These are phyloP conservation scores for Tamandua tetradactyla DNA, from an alignment of 2,797 vertebrate genomes.

Conservation along the genomic window DNA sequence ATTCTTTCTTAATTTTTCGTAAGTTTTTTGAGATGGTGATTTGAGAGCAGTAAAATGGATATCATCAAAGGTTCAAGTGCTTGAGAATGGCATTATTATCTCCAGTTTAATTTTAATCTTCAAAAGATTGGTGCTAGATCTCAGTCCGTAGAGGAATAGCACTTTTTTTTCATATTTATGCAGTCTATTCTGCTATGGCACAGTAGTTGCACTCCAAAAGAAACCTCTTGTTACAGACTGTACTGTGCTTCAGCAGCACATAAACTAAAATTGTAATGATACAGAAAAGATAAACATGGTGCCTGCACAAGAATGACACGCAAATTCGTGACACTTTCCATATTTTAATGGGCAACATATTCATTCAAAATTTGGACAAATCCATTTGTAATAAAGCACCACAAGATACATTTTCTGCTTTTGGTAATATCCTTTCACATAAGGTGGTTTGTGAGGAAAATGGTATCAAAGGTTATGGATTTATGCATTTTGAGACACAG, in stretches of 20 bases:
- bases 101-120: slow-evolving; percentile 28
- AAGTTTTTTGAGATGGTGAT: slow-evolving; percentile 33
- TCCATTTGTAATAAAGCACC: no score
- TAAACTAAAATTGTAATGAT: no score
- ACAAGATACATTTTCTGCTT: no score
- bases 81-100: neutral
- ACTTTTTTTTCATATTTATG: neutral
- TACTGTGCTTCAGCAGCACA: neutral
- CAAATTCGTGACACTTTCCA: no score
- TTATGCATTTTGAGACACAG: neutral
- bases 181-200: neutral
- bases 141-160: neutral
- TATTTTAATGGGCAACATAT: no score
- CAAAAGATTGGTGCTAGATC: neutral
- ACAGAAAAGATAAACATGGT: no score
- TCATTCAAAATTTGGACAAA: no score
- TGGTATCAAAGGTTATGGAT: no score
- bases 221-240: neutral
- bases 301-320: no score
- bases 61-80: slow-evolving; percentile 16
- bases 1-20: slow-evolving; percentile 2
- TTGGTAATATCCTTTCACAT: no score
- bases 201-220: neutral
- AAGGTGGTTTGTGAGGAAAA: no score
- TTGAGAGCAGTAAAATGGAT: slow-evolving; percentile 25